A percentile compares a stretch with the other conserved stretches of the same genome.
These are phyloP conservation scores for Solen grandis DNA, from an alignment of 1,140 invertebrate genomes.

Conservation along the genomic window DNA sequence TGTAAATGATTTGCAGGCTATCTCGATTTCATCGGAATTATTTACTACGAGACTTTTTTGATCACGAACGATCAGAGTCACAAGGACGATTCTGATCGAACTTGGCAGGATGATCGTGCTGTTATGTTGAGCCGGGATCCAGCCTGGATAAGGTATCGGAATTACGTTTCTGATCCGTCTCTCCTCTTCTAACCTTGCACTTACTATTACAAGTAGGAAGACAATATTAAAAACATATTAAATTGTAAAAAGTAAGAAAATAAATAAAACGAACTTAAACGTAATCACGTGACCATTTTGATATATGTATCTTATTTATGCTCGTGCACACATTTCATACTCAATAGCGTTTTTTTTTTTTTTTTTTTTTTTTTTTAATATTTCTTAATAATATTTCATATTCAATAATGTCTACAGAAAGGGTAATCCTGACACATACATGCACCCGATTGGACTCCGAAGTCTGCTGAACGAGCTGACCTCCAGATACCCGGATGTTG, in stretches of 20 bases:
- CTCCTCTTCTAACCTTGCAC: no score
- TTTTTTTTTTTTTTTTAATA: no score
- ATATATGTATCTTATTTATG: no score
- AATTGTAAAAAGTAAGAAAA: neutral
- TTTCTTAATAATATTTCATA: no score
- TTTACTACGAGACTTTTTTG: conserved; percentile 61
- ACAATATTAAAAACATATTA: conserved; percentile 1
- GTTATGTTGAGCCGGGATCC: conserved; percentile 48
- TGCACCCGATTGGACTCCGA: conserved; percentile 85
- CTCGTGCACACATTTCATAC: no score
- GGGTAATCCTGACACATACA: conserved; percentile 60
- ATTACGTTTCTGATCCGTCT: no score
- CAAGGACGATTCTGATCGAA: no score
- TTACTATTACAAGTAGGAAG: conserved; percentile 7
- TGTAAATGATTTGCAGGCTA: conserved; percentile 58
- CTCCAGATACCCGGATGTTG: conserved; percentile 83
- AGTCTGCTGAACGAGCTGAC: conserved; percentile 85
- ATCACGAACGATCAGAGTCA: conserved; percentile 19
- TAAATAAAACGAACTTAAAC: neutral
- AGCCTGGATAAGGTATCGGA: conserved; percentile 61
- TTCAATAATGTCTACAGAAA: no score
- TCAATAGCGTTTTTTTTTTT: no score
- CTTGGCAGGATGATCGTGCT: conserved; percentile 50
- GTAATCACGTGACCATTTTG: neutral
- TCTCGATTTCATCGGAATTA: conserved; percentile 60